phyloP scores from a whole-genome alignment of 2,797 vertebrate genomes.

The Amblyopsis hoosieri region DNA sequence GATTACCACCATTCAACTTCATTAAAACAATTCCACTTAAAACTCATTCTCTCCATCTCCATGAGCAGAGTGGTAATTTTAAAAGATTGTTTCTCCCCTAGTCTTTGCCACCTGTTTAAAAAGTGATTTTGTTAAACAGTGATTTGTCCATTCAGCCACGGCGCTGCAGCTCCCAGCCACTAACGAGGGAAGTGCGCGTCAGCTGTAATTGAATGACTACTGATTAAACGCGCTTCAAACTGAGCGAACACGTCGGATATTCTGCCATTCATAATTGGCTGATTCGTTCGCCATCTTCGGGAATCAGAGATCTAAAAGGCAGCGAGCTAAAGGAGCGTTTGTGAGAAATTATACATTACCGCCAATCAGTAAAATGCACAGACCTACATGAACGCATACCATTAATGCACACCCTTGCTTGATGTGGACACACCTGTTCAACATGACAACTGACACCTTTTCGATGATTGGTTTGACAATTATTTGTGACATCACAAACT shows the following conservation, averaged over 20 bases:
- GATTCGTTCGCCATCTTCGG: conserved; percentile 39
- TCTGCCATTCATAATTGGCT: conserved; percentile 60
- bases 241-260: conserved; percentile 66
- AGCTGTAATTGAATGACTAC: conserved; percentile 66
- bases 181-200: conserved; percentile 47
- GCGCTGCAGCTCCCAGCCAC: conserved; percentile 27
- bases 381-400: too few relatives aligned
- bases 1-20: conserved; percentile 47
- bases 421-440: too few relatives aligned
- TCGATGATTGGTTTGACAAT: too few relatives aligned
- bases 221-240: conserved; percentile 69
- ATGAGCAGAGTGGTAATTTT: conserved; percentile 34
- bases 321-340: too few relatives aligned
- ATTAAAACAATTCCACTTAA: conserved; percentile 47
- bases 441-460: too few relatives aligned
- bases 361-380: too few relatives aligned
- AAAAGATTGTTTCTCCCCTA: conserved; percentile 32
- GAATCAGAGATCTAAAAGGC: conserved; percentile 15
- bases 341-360: too few relatives aligned
- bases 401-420: too few relatives aligned
- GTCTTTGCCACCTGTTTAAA: conserved; percentile 38
- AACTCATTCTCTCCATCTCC: conserved; percentile 33
- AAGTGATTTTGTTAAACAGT: conserved; percentile 35
- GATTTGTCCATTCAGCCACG: conserved; percentile 25
- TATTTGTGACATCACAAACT: too few relatives aligned